phyloP scores from a whole-genome alignment of 2,113 vertebrate genomes.

The Peucedramus taeniatus region DNA sequence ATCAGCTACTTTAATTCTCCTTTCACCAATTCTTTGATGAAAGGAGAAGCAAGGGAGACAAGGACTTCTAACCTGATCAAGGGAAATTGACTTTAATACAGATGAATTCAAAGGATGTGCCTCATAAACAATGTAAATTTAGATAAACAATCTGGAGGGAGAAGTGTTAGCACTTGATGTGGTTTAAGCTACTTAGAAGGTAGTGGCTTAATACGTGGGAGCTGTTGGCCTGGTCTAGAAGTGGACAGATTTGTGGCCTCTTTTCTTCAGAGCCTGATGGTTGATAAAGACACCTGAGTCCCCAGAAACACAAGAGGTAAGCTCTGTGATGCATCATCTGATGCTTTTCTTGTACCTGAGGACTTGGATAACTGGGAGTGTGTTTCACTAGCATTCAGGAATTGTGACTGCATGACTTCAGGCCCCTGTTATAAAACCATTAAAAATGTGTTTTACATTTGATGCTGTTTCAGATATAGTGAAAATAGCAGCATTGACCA shows the following conservation, averaged over 20 bases:
- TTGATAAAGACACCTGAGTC: neutral
- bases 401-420: neutral
- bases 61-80: neutral
- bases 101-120: neutral
- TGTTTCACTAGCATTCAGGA: neutral
- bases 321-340: neutral
- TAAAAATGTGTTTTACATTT: neutral
- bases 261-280: neutral
- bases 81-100: neutral
- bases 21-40: slow-evolving; percentile 8
- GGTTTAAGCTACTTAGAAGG: neutral
- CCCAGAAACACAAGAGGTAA: neutral
- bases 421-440: neutral
- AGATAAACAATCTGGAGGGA: neutral
- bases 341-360: neutral
- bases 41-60: neutral
- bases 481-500: neutral
- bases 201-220: neutral
- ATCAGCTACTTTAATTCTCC: too few species aligned
- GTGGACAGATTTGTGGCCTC: neutral
- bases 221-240: neutral
- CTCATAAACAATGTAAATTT: neutral
- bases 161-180: neutral
- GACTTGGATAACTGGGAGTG: neutral
- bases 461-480: neutral